These are phyloP conservation scores for Strigamia crassipes DNA, from an alignment of 2,888 invertebrate species.

Conservation along the genomic window DNA sequence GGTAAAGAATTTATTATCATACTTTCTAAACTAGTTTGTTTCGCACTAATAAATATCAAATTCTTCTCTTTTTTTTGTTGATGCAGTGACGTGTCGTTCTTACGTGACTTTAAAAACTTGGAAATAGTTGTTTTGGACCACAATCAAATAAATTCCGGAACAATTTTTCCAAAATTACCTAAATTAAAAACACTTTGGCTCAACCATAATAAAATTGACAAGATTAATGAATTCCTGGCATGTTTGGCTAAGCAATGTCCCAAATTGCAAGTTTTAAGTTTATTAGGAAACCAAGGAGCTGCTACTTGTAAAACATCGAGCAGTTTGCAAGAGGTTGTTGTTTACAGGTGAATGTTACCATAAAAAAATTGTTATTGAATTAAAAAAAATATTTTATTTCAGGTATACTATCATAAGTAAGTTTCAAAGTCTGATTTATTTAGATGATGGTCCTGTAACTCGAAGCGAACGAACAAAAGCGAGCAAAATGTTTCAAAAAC, in stretches of 20 bases:
- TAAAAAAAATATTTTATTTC: constrained; percentile 50
- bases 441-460: constrained; percentile 74
- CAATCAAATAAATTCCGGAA: constrained; percentile 73
- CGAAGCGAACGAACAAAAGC: constrained; percentile 65
- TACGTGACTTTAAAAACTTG: constrained; percentile 73
- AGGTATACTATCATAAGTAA: constrained; percentile 76
- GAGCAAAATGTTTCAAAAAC: neutral
- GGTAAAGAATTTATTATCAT: constrained; percentile 62
- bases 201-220: constrained; percentile 65
- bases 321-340: neutral
- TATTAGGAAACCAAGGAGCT: constrained; percentile 84
- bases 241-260: constrained; percentile 63
- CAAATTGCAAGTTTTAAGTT: constrained; percentile 72
- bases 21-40: constrained; percentile 44
- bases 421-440: constrained; percentile 69
- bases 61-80: constrained; percentile 46
- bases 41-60: constrained; percentile 7
- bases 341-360: neutral
- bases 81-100: constrained; percentile 73
- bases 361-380: neutral
- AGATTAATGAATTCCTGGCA: constrained; percentile 72
- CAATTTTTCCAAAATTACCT: constrained; percentile 72
- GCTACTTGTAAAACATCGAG: constrained; percentile 74
- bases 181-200: constrained; percentile 76
- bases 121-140: constrained; percentile 80